Evolutionary conservation across 2,113 vertebrate species (phyloP).

Genomic region (Ailurus styani): DNA sequence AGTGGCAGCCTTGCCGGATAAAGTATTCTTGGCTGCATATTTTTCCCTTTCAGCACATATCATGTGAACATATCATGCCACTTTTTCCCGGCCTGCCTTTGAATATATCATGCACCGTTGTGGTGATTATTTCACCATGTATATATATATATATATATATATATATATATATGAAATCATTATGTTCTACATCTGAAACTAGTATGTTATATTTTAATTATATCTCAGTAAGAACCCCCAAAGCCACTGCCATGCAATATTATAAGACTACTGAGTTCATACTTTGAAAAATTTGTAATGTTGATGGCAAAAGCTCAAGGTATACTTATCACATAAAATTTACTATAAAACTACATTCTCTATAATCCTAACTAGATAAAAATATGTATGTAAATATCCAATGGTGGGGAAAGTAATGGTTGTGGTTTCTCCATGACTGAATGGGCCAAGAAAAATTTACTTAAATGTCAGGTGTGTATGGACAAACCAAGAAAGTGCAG

Average conservation of each 20-base stretch:
- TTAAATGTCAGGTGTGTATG: neutral
- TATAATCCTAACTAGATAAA: neutral
- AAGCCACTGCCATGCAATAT: neutral
- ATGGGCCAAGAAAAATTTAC: neutral
- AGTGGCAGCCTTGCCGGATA: neutral
- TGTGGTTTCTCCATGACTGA: neutral
- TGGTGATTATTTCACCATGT: neutral
- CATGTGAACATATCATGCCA: neutral
- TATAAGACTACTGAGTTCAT: neutral
- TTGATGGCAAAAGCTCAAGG: neutral
- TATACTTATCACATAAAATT: neutral
- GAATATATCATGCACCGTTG: no score
- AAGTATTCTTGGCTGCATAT: neutral
- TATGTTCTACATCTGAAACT: neutral
- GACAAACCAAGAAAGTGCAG: neutral
- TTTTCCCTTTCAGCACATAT: neutral
- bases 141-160: neutral
- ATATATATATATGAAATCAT: neutral
- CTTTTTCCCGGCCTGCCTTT: neutral
- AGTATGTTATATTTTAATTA: neutral
- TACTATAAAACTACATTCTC: neutral
- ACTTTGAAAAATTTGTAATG: neutral
- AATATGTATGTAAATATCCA: neutral
- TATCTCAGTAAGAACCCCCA: neutral
- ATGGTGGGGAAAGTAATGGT: neutral